Conservation (phyloP, 2,797 vertebrate species). For the Rhinatrema bivittatum region DNA sequence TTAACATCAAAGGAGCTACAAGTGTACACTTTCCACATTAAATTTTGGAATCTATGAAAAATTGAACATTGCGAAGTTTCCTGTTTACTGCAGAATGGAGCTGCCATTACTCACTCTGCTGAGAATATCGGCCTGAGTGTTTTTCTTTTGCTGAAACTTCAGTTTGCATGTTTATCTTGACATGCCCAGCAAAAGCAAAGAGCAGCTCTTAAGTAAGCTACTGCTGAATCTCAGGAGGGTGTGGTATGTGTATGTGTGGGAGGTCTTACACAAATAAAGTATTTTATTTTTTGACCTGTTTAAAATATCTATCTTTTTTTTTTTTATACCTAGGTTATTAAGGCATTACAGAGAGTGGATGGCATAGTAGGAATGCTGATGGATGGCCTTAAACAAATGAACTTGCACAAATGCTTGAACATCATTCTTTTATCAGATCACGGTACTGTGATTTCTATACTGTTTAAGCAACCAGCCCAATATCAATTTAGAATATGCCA, state of each 20-base stretch:
- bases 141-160: background rate
- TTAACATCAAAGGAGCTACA: too few species aligned
- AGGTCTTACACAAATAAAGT: too few species aligned
- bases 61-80: too few species aligned
- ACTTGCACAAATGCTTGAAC: slow-evolving; percentile 78
- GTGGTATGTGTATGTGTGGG: background rate
- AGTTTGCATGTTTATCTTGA: too few species aligned
- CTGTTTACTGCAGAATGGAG: too few species aligned
- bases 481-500: background rate
- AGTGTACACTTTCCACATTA: too few species aligned
- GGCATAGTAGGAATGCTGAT: slow-evolving; percentile 72
- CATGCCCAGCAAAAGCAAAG: too few species aligned
- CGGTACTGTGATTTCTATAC: slow-evolving; percentile 59
- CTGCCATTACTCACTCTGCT: too few species aligned
- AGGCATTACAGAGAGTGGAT: slow-evolving; percentile 75
- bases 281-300: too few species aligned
- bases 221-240: background rate
- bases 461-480: background rate
- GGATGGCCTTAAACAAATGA: slow-evolving; percentile 74
- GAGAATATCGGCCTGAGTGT: too few species aligned
- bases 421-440: slow-evolving; percentile 86
- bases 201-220: too few species aligned
- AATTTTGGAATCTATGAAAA: too few species aligned
- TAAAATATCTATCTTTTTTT: background rate
- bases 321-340: slow-evolving; percentile 61